Evolutionary conservation across 2,888 invertebrate species (phyloP).

Genomic region (Branchinecta sandiegonensis): DNA sequence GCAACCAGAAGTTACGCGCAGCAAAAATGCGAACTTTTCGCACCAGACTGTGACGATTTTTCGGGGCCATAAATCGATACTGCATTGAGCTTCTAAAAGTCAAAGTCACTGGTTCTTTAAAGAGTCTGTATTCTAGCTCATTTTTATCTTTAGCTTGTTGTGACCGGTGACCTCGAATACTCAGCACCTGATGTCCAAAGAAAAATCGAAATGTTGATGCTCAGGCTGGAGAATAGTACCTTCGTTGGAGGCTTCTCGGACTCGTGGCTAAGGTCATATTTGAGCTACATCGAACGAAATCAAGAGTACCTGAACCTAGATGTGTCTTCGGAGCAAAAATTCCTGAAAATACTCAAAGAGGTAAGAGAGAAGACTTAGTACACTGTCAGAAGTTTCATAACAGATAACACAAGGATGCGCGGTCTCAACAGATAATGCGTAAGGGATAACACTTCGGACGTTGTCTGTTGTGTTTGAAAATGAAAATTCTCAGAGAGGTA

Average conservation of each 20-base stretch:
- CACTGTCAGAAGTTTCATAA: too few species aligned
- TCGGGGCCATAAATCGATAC: too few species aligned
- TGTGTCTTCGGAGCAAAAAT: conserved; percentile 46
- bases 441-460: too few species aligned
- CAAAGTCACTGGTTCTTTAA: neutral
- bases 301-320: conserved; percentile 47
- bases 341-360: conserved; percentile 40
- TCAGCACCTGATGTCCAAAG: conserved; percentile 58
- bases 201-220: conserved; percentile 62
- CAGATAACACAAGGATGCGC: too few species aligned
- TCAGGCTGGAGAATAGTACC: conserved; percentile 54
- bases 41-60: too few species aligned
- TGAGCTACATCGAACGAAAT: conserved; percentile 57
- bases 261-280: conserved; percentile 71
- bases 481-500: too few species aligned
- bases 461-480: too few species aligned
- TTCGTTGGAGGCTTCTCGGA: conserved; percentile 52
- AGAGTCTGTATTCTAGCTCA: neutral
- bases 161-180: conserved; percentile 64
- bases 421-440: too few species aligned
- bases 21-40: too few species aligned
- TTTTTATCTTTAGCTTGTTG: conserved; percentile 50
- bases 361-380: too few species aligned
- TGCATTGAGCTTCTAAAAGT: too few species aligned
- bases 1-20: too few species aligned